phyloP scores from a whole-genome alignment of 2,888 invertebrate species.

The Epistrophe grossulariae region DNA sequence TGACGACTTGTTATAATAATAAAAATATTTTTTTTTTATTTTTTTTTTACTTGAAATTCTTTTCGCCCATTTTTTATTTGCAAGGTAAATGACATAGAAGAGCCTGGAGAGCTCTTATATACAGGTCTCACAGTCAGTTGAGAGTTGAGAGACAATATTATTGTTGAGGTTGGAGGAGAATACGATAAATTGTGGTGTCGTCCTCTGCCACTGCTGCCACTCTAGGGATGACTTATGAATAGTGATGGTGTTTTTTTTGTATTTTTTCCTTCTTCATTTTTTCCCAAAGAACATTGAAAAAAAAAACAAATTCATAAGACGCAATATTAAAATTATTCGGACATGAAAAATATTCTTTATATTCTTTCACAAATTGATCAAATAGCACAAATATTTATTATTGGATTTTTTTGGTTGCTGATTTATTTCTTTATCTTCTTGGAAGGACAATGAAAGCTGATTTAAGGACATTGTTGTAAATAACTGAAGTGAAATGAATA shows the following conservation, averaged over 20 bases:
- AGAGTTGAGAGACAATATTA: slow-evolving; percentile 18
- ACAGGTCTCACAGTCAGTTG: background rate
- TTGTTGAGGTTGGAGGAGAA: background rate
- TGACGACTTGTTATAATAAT: slow-evolving; percentile 65
- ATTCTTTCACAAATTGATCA: slow-evolving; percentile 68
- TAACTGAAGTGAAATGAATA: slow-evolving; percentile 4
- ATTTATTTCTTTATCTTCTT: slow-evolving; percentile 11
- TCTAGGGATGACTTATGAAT: slow-evolving; percentile 68
- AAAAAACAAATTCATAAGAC: slow-evolving; percentile 67
- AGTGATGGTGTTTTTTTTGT: slow-evolving; percentile 40
- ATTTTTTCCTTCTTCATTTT: background rate
- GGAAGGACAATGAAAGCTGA: slow-evolving; percentile 11
- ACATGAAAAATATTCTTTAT: slow-evolving; percentile 67
- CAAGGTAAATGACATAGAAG: slow-evolving; percentile 48
- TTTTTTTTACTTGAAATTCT: slow-evolving; percentile 54
- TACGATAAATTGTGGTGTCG: slow-evolving; percentile 53
- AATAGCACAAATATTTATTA: slow-evolving; percentile 71
- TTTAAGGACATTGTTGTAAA: background rate
- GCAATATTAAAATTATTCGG: slow-evolving; percentile 73
- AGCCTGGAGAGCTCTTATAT: slow-evolving; percentile 23
- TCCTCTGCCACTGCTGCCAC: slow-evolving; percentile 38
- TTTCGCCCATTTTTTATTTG: slow-evolving; percentile 40
- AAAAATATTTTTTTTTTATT: slow-evolving; percentile 34
- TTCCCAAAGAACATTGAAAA: slow-evolving; percentile 45
- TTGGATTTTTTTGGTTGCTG: slow-evolving; percentile 48